Conservation (phyloP, 2,797 vertebrate species). For the Pterois miles region DNA sequence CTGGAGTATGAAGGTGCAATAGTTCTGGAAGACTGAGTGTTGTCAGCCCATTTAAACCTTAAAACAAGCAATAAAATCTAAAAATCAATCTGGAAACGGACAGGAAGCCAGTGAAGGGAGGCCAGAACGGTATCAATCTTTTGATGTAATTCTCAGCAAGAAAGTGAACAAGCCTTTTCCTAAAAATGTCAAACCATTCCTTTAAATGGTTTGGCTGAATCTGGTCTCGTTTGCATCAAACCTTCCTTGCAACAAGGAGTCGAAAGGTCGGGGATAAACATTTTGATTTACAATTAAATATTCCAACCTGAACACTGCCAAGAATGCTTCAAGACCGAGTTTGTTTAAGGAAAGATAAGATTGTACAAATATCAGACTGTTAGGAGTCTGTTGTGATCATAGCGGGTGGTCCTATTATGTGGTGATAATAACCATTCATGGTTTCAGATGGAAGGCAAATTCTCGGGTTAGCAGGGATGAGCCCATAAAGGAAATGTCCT, state of each 20-base stretch:
- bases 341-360: constrained; percentile 29
- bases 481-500: constrained; percentile 24
- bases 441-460: constrained; percentile 32
- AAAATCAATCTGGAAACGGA: too few species aligned
- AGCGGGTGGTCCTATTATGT: constrained; percentile 24
- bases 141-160: neutral
- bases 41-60: too few species aligned
- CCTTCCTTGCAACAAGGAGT: neutral
- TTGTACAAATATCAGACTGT: constrained; percentile 16
- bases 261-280: constrained; percentile 12
- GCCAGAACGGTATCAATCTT: neutral
- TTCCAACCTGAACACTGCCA: neutral
- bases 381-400: constrained; percentile 25
- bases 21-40: too few species aligned
- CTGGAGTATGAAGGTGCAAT: too few species aligned
- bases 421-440: constrained; percentile 38
- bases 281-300: constrained; percentile 4
- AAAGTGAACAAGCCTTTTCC: rapidly evolving
- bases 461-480: constrained; percentile 19
- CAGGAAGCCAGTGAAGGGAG: too few species aligned
- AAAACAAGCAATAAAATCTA: too few species aligned
- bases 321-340: neutral
- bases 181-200: neutral
- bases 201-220: neutral
- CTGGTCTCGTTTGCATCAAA: neutral